phyloP scores from a whole-genome alignment of 2,797 vertebrate species.

The Sciurus vulgaris region DNA sequence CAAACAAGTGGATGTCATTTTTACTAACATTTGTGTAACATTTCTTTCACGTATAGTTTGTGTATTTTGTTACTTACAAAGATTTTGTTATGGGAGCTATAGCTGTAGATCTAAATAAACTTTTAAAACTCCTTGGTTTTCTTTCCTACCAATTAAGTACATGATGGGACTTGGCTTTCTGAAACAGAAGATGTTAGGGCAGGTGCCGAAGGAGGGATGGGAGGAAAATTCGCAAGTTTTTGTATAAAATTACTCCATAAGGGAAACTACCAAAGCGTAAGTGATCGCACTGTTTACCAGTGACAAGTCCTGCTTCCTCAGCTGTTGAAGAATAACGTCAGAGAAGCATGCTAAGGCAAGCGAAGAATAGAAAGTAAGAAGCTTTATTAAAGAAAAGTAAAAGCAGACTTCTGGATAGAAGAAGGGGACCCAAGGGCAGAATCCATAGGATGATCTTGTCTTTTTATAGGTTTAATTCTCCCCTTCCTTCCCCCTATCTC shows the following conservation, averaged over 20 bases:
- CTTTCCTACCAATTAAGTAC: not conserved
- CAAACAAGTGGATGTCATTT: not conserved
- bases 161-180: not conserved
- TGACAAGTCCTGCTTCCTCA: too few species aligned
- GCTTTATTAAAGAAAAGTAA: too few species aligned
- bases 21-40: not conserved
- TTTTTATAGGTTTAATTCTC: too few species aligned
- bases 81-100: constrained; percentile 8
- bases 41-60: not conserved
- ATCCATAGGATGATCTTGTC: too few species aligned
- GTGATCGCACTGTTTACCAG: too few species aligned
- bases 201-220: not conserved
- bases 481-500: too few species aligned
- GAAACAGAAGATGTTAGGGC: not conserved
- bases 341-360: too few species aligned
- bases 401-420: too few species aligned
- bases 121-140: not conserved
- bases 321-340: too few species aligned
- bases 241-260: not conserved
- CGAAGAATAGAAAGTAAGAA: too few species aligned
- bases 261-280: not conserved
- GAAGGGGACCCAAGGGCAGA: too few species aligned
- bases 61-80: not conserved
- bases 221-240: not conserved
- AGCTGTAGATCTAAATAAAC: constrained; percentile 41